Evolutionary conservation across 2,113 vertebrate genomes (phyloP), one percentile per base, ranked within the genome.

Genomic region (Protobothrops mucrosquamatus): DNA sequence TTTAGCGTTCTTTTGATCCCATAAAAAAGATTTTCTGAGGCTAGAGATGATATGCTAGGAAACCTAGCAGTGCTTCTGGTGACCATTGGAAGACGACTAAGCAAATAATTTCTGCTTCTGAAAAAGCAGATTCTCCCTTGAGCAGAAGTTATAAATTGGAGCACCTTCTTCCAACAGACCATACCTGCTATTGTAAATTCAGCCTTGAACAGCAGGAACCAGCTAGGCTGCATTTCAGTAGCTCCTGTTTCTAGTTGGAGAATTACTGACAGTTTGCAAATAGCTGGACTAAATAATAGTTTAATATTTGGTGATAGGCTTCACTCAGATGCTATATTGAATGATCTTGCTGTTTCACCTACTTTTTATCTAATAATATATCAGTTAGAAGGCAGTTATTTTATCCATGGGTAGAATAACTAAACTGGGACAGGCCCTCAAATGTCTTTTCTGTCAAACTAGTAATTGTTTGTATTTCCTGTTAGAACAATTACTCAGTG

Each of bases 381-480:
- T 69, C 61, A 69, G 15, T 69, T 14, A 69, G 12, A n/a, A 64
- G 26, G 5, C 11, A 64, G 61, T 64, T 64, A 95, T 96, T 97
- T 98, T 98, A 97, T 97, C 96, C 97, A 92, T 97, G 97, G 97
- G 94, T 95, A 94, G 94, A 95, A 93, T 97, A 97, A 97, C 96
- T 95, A 96, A 97, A 97, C 26, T 98, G 98, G 95, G 93, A 94
- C 94, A 97, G 97, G 97, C 98, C 97, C 97, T 95, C 94, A 93
- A 97, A 97, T 97, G 97, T 97, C 96, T 97, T 97, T 96, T 86
- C 97, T 98, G 96, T 98, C 97, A 98, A 96, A 97, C 96, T 95
- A 96, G 97, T 98, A 97, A 97, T 97, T 97, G 95, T 97, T 97
- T 98, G 97, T 98, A 96, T 97, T 97, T 98, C 98, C 11, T 69